A percentile compares a stretch with the other conserved stretches of the same genome.
phyloP scores from a whole-genome alignment of 2,888 invertebrate genomes.

The Hecatera dysodea region DNA sequence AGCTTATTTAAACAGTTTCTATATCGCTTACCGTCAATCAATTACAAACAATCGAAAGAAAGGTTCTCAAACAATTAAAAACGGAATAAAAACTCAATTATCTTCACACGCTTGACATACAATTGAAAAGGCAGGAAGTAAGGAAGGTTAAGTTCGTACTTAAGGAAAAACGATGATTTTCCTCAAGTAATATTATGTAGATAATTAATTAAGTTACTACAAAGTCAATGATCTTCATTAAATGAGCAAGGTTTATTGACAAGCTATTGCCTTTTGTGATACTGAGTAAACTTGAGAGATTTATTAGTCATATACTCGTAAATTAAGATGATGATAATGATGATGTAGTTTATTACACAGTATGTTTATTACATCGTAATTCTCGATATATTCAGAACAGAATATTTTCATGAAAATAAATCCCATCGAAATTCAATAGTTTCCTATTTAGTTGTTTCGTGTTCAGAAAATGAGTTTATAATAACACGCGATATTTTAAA shows the following conservation, averaged over 20 bases:
- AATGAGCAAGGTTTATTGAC: slow-evolving; percentile 25
- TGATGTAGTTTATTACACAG: too few species aligned
- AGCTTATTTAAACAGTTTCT: too few species aligned
- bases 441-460: too few species aligned
- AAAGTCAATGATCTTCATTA: slow-evolving; percentile 43
- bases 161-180: slow-evolving; percentile 45
- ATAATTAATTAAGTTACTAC: slow-evolving; percentile 27
- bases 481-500: neutral
- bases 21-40: neutral
- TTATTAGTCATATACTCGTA: neutral
- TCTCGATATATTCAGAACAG: too few species aligned
- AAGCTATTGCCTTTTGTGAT: slow-evolving; percentile 21
- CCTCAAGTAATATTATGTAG: slow-evolving; percentile 26
- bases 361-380: too few species aligned
- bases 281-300: neutral
- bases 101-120: slow-evolving; percentile 25
- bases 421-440: too few species aligned
- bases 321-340: neutral
- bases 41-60: slow-evolving; percentile 8
- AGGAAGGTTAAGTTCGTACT: slow-evolving; percentile 26
- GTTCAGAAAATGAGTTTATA: too few species aligned
- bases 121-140: slow-evolving; percentile 50
- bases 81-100: neutral
- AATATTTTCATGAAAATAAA: too few species aligned
- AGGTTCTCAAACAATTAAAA: slow-evolving; percentile 9